Percentiles rank a stretch among this genome's conserved stretches.
phyloP scores from a whole-genome alignment of 1,140 invertebrate genomes.

The Phocides pigmalion region DNA sequence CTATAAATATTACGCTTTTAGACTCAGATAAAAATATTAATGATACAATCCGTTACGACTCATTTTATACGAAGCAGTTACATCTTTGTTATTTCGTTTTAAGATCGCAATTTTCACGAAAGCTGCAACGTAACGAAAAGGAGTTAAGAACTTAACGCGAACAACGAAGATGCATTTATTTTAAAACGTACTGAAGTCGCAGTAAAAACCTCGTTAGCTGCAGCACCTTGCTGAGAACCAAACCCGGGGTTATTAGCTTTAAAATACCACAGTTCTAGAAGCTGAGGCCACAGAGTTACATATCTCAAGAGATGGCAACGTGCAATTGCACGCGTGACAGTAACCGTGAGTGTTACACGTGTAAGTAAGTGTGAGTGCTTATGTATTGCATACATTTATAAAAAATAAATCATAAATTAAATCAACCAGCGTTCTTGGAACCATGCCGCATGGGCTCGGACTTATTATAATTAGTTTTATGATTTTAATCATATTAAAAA shows the following conservation, averaged over 20 bases:
- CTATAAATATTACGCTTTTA: too few species aligned
- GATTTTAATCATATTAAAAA: too few species aligned
- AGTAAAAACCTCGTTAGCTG: conserved; percentile 30
- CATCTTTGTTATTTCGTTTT: background rate
- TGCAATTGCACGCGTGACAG: too few species aligned
- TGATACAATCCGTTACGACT: background rate
- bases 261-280: conserved; percentile 22
- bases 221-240: conserved; percentile 29
- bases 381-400: too few species aligned
- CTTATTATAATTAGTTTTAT: too few species aligned
- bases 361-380: too few species aligned
- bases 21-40: too few species aligned
- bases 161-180: conserved; percentile 20
- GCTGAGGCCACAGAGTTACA: background rate
- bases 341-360: too few species aligned
- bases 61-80: background rate
- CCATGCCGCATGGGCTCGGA: too few species aligned
- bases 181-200: conserved; percentile 18
- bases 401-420: too few species aligned
- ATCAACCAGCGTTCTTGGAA: too few species aligned
- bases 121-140: conserved; percentile 15
- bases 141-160: conserved; percentile 14
- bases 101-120: background rate
- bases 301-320: too few species aligned
- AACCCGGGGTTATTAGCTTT: conserved; percentile 13